Conservation (phyloP, 2,888 invertebrate species). For the Tillus elongatus region DNA sequence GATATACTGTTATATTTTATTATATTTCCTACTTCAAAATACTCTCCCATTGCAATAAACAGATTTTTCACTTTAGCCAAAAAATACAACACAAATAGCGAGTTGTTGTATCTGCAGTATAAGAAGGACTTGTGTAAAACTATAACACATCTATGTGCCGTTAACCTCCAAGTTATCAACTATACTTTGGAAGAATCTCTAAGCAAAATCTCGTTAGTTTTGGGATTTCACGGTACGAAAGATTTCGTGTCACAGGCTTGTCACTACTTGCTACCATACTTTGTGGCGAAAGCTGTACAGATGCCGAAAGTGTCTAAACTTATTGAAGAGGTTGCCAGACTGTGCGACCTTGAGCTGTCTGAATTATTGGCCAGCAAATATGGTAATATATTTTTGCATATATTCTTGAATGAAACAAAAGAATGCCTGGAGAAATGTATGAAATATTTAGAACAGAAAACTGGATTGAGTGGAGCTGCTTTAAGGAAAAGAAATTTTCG, state of each 20-base stretch:
- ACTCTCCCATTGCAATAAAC: constrained; percentile 49
- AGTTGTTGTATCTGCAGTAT: constrained; percentile 52
- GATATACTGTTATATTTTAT: constrained; percentile 53
- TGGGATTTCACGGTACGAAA: constrained; percentile 59
- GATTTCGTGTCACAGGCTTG: constrained; percentile 63
- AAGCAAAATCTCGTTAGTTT: constrained; percentile 53
- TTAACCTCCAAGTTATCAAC: constrained; percentile 47
- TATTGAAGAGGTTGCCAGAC: constrained; percentile 53
- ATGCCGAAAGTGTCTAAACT: constrained; percentile 50
- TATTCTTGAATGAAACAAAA: constrained; percentile 54
- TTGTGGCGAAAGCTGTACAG: constrained; percentile 51
- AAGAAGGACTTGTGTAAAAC: constrained; percentile 51
- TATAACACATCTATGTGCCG: constrained; percentile 50
- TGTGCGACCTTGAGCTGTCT: constrained; percentile 50
- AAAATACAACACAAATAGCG: constrained; percentile 46
- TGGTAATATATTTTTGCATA: constrained; percentile 61
- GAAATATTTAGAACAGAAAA: constrained; percentile 51
- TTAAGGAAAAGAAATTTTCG: constrained; percentile 57
- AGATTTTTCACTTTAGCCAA: constrained; percentile 51
- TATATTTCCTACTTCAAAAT: constrained; percentile 52
- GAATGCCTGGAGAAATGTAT: constrained; percentile 53
- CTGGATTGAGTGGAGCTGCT: constrained; percentile 47
- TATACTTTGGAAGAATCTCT: constrained; percentile 52
- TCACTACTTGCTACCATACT: constrained; percentile 56
- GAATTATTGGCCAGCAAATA: constrained; percentile 58